phyloP scores from a whole-genome alignment of 2,113 vertebrate genomes.

The Aleadryas rufinucha region DNA sequence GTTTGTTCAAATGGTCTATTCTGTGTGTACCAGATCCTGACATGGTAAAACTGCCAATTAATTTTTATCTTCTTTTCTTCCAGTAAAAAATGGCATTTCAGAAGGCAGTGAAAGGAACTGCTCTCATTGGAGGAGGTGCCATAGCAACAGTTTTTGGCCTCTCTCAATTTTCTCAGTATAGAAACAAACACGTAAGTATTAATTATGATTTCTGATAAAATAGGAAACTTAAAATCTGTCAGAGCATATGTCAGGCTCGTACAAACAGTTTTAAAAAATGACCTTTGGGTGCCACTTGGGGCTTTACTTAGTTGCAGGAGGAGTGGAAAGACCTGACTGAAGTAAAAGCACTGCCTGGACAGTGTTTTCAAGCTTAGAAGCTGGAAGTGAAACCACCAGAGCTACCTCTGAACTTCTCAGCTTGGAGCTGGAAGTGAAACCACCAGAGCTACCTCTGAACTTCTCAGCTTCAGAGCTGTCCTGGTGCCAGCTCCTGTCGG shows the following conservation, averaged over 20 bases:
- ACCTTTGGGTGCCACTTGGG: background rate
- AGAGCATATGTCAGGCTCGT: background rate
- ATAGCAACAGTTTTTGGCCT: conserved; percentile 83
- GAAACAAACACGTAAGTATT: conserved; percentile 83
- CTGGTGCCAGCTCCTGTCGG: background rate
- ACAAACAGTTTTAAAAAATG: background rate
- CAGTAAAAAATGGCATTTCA: conserved; percentile 89
- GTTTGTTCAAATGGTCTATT: background rate
- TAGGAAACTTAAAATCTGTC: conserved; percentile 45
- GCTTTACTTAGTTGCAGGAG: background rate
- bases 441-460: background rate
- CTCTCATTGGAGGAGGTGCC: conserved; percentile 83
- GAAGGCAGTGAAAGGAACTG: conserved; percentile 82
- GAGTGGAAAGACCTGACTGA: background rate
- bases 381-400: background rate
- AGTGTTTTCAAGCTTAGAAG: background rate
- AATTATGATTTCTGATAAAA: conserved; percentile 47
- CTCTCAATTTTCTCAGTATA: conserved; percentile 89
- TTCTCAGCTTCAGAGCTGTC: background rate
- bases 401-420: background rate
- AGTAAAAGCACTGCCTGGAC: background rate
- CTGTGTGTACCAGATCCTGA: background rate
- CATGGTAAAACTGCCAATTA: conserved; percentile 19
- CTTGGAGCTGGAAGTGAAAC: background rate
- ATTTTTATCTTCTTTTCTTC: conserved; percentile 39